Evolutionary conservation across 2,113 vertebrate genomes (phyloP).

Genomic region (Ophiodon elongatus): DNA sequence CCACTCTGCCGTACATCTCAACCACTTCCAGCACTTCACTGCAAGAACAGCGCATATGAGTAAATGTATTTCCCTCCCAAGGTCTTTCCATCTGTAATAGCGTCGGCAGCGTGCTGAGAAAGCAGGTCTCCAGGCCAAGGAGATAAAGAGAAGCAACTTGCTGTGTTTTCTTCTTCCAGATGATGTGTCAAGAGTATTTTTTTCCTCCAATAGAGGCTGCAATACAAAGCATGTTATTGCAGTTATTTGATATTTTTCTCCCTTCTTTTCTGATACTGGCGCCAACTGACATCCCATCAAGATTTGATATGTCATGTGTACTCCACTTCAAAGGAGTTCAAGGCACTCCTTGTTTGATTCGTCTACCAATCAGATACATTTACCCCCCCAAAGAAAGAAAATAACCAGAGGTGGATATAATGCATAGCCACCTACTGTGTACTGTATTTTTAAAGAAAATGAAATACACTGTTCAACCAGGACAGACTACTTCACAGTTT

Average conservation of each 20-base stretch:
- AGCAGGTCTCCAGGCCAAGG: slow-evolving; percentile 50
- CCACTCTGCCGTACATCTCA: slow-evolving; percentile 61
- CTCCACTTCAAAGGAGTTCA: slow-evolving; percentile 43
- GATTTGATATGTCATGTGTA: slow-evolving; percentile 45
- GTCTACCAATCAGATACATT: slow-evolving; percentile 47
- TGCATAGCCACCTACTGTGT: neutral
- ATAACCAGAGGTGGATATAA: neutral
- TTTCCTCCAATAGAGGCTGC: neutral
- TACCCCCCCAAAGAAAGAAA: too few species aligned
- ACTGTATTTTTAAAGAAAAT: neutral
- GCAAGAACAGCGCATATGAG: slow-evolving; percentile 36
- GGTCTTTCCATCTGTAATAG: slow-evolving; percentile 65
- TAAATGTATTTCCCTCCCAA: slow-evolving; percentile 57
- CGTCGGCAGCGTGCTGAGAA: slow-evolving; percentile 44
- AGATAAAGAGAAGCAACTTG: slow-evolving; percentile 38
- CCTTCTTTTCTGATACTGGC: slow-evolving; percentile 15
- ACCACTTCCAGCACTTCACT: slow-evolving; percentile 51
- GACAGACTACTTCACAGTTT: slow-evolving; percentile 1
- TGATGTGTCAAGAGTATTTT: slow-evolving; percentile 52
- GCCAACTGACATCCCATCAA: slow-evolving; percentile 39
- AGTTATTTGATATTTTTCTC: slow-evolving; percentile 24
- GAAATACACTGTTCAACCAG: neutral
- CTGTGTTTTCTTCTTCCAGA: slow-evolving; percentile 45
- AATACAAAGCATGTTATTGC: slow-evolving; percentile 26
- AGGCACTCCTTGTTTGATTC: slow-evolving; percentile 12